Base-by-base conservation (phyloP, 1,140 invertebrate genomes). In the Hyles vespertilio region DNA sequence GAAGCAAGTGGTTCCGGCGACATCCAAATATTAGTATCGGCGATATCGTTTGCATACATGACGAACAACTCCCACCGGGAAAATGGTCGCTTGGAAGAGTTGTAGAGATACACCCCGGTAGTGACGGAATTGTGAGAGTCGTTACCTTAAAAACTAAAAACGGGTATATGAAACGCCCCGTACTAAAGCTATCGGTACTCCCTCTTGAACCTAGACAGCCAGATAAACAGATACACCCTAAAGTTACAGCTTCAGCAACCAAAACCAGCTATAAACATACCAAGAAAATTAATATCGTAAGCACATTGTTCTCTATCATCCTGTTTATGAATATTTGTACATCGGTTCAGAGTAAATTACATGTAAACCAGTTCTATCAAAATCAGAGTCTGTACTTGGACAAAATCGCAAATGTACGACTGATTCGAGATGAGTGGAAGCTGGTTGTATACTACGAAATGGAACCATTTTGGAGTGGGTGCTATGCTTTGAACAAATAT, bases 391-490 rank as follows among this genome's bases (percentile, higher is more conserved):
- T 63, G 5, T 60, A 57, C 32, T 63, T 62, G 44, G 60, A 67
- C 50, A 59, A 57, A 40, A 45, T 63, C 5, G 51, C 54, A 40
- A 57, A 47, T 11, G 51, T 59, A 36, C 47, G 11, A n/a, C 3
- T 62, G 2, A 12, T 53, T 11, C n/a, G 53, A n/a, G 64, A 54
- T 11, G 54, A 67, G 3, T 67, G 64, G 64, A 62, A 57, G 7
- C 11, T 67, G 0, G 8, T 67, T 32, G 50, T 57, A 1, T 67
- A 56, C 46, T 63, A 58, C 46, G 56, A 68, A 36, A 56, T 59
- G 45, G 11, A 34, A 36, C 44, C 66, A 12, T 64, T 59, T 32
- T 59, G 61, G 56, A 22, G 56, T 34, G 58, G 65, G 7, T 48
- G 10, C 8, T 33, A 53, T 8, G 2, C 46, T 32, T 9, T 60